phyloP scores from a whole-genome alignment of 2,113 vertebrate species.

The Eulacestoma nigropectus region DNA sequence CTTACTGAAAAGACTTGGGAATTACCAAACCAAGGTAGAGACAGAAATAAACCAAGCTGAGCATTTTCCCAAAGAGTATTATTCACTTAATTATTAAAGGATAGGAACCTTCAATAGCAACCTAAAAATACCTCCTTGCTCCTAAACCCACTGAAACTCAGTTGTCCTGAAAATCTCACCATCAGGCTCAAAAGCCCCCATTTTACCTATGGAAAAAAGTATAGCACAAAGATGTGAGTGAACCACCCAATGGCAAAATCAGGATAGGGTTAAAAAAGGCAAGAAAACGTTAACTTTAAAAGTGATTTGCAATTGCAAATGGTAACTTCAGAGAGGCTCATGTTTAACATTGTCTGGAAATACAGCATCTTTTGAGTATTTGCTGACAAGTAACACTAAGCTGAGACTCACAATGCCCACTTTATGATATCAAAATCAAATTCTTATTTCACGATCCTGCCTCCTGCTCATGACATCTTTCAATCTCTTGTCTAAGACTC shows the following conservation, averaged over 20 bases:
- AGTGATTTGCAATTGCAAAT: background rate
- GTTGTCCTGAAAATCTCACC: background rate
- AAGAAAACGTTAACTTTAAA: background rate
- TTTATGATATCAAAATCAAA: background rate
- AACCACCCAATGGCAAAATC: background rate
- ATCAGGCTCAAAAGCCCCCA: background rate
- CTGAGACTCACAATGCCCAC: background rate
- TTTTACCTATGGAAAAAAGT: background rate
- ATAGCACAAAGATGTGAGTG: background rate
- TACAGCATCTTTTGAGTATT: accelerated
- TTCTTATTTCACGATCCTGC: background rate
- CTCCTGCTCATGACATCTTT: background rate
- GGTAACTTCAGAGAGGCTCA: background rate
- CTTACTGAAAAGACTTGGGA: background rate
- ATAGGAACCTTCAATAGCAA: background rate
- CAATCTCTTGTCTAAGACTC: background rate
- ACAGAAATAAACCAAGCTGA: background rate
- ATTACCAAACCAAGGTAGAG: background rate
- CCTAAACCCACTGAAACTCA: background rate
- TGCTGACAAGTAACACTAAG: background rate
- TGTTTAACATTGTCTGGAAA: background rate
- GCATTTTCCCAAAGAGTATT: background rate
- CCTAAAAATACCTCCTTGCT: background rate
- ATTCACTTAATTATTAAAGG: background rate
- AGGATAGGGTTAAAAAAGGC: background rate